phyloP scores from a whole-genome alignment of 2,888 invertebrate genomes.

The Aleiodes leptofemur region DNA sequence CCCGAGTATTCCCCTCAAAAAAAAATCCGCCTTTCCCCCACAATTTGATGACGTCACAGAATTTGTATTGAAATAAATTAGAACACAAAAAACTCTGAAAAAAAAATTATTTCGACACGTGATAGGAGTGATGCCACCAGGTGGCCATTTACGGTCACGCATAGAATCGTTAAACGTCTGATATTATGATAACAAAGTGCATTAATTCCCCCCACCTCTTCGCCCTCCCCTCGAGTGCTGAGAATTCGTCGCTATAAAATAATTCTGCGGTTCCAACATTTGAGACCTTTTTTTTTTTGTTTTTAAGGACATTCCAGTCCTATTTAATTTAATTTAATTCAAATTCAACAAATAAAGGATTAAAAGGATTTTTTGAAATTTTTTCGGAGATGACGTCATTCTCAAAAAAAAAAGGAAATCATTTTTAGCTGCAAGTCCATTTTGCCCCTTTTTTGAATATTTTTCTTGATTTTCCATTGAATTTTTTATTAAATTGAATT shows the following conservation, averaged over 20 bases:
- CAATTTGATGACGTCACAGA: neutral
- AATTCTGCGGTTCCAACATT: neutral
- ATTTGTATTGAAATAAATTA: neutral
- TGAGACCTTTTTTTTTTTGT: neutral
- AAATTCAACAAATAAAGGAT: constrained; percentile 20
- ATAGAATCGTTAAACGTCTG: constrained; percentile 65
- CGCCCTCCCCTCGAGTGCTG: too few relatives aligned
- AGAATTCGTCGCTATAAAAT: too few relatives aligned
- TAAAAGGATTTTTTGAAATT: neutral
- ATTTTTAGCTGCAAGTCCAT: too few relatives aligned
- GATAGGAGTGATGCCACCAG: constrained; percentile 62
- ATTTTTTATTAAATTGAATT: too few relatives aligned
- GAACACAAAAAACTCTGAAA: neutral
- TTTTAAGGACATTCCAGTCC: neutral
- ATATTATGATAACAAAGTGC: constrained; percentile 64
- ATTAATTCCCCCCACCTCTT: constrained; percentile 2
- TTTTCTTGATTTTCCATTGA: too few relatives aligned
- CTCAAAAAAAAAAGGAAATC: too few relatives aligned
- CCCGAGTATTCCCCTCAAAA: too few relatives aligned
- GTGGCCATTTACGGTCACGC: constrained; percentile 66
- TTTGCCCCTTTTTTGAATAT: too few relatives aligned
- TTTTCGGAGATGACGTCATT: too few relatives aligned
- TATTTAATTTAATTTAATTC: neutral
- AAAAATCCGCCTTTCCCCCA: neutral
- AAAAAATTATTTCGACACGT: constrained; percentile 61